Base-by-base conservation (phyloP, 2,888 invertebrate genomes). In the Trichogramma evanescens region DNA sequence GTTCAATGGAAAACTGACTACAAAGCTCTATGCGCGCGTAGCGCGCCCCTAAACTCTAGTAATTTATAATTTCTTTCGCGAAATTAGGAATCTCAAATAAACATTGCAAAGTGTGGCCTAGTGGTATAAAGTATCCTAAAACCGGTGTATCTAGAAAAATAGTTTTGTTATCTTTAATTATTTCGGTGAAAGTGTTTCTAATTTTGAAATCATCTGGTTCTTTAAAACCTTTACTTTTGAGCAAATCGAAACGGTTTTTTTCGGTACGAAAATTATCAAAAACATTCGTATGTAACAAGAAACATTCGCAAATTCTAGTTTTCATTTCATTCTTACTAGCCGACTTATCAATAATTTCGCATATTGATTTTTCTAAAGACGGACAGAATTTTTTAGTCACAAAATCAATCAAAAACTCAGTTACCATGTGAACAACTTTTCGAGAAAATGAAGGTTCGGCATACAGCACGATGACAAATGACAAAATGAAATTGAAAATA, bases 1-100 rank as follows among this genome's bases (percentile, higher is more conserved):
- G n/a, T n/a, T n/a, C n/a, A n/a, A n/a, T n/a, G n/a, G n/a, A n/a
- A n/a, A n/a, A n/a, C n/a, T n/a, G n/a, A n/a, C n/a, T n/a, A n/a
- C n/a, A n/a, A n/a, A n/a, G n/a, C n/a, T n/a, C n/a, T n/a, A n/a
- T n/a, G n/a, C n/a, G n/a, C n/a, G n/a, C n/a, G n/a, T n/a, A n/a
- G n/a, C n/a, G n/a, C n/a, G n/a, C n/a, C n/a, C n/a, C n/a, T n/a
- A n/a, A n/a, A n/a, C n/a, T n/a, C n/a, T n/a, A n/a, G n/a, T 65
- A 65, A 41, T 61, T 50, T 39, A 62, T 39, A 39, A 66, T 67
- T 51, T 62, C 55, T 10, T 26, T 8, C 40, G 61, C 64, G 45
- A 66, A 53, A 40, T 63, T 61, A n/a, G 67, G 67, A 49, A 65
- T 64, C 59, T 67, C 60, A 52, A 67, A 60, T 59, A 65, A 67